Base-by-base conservation (phyloP, 2,113 vertebrate genomes). In the Sylvia atricapilla region DNA sequence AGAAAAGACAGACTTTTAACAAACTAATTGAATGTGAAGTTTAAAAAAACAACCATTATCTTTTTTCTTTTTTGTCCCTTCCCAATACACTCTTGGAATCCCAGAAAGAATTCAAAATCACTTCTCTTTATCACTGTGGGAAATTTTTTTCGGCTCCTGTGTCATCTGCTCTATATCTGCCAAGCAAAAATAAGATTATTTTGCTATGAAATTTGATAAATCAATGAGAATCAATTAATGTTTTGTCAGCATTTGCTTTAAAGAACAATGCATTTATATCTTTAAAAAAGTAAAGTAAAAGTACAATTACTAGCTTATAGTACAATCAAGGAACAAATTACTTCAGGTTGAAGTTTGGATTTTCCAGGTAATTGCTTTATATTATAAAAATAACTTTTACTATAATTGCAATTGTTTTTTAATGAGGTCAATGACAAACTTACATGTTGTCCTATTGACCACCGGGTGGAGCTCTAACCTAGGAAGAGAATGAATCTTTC, bases 391-490 rank as follows among this genome's bases (percentile, higher is more conserved):
- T 31, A 68, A 18, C 2, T 0, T 13, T 24, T 7, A 28, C 1
- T 56, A 6, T 22, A 17, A 22, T 47, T 64, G 33, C 21, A 39
- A n/a, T 59, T 58, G 5, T n/a, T 79, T 85, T 69, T 28, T 13
- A 76, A 22, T 9, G 75, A 82, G 16, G 5, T 75, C 75, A 59
- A 16, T 35, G 46, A 20, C 27, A 66, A 28, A 20, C 4, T 7
- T 91, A n/a, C 28, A 11, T 84, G 47, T 87, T 20, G 9, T 35
- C 16, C 52, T 63, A 69, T 62, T 89, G 77, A 55, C 97, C 98
- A 98, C 96, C 82, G 14, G 59, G 97, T 73, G 97, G 98, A 94
- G 97, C 97, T 97, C 97, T 97, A 98, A 98, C 77, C 60, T 56
- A 95, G 67, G 55, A 96, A 96, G 96, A 97, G 64, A 89, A 89